phyloP scores from a whole-genome alignment of 2,888 invertebrate genomes.

The Folsomia candida region DNA sequence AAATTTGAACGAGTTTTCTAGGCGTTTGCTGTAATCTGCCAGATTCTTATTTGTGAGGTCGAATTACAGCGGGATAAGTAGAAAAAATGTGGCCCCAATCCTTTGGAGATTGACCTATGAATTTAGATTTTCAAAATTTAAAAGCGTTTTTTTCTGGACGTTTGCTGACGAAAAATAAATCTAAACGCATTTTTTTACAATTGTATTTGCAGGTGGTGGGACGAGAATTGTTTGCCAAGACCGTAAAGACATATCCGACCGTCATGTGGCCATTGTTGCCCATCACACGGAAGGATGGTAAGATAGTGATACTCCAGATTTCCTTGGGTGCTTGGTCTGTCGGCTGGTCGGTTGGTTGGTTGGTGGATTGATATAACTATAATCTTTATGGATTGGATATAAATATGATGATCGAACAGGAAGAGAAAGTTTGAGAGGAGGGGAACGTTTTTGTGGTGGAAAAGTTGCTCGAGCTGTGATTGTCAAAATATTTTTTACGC shows the following conservation, averaged over 20 bases:
- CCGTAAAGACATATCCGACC: constrained; percentile 42
- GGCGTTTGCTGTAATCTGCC: too few species aligned
- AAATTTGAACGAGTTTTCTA: too few species aligned
- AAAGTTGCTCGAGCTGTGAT: not conserved
- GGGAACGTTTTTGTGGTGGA: not conserved
- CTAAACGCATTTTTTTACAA: too few species aligned
- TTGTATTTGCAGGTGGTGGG: constrained; percentile 43
- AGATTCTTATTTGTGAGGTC: too few species aligned
- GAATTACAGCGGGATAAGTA: too few species aligned
- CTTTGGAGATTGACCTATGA: too few species aligned
- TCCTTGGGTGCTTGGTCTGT: too few species aligned
- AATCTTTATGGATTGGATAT: constrained; percentile 4
- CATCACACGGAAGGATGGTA: constrained; percentile 76
- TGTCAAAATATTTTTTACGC: constrained; percentile 10
- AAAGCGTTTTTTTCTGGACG: constrained; percentile 17
- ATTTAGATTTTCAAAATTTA: constrained; percentile 14
- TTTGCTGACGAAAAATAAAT: too few species aligned
- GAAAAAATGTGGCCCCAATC: too few species aligned
- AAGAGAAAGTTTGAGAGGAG: not conserved
- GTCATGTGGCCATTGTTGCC: constrained; percentile 61
- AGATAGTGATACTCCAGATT: too few species aligned
- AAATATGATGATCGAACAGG: too few species aligned
- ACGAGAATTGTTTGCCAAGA: constrained; percentile 44
- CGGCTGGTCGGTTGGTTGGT: not conserved
- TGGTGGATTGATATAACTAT: not conserved